These are phyloP conservation scores for Machimus atricapillus DNA, from an alignment of 2,888 invertebrate genomes.

Conservation along the genomic window DNA sequence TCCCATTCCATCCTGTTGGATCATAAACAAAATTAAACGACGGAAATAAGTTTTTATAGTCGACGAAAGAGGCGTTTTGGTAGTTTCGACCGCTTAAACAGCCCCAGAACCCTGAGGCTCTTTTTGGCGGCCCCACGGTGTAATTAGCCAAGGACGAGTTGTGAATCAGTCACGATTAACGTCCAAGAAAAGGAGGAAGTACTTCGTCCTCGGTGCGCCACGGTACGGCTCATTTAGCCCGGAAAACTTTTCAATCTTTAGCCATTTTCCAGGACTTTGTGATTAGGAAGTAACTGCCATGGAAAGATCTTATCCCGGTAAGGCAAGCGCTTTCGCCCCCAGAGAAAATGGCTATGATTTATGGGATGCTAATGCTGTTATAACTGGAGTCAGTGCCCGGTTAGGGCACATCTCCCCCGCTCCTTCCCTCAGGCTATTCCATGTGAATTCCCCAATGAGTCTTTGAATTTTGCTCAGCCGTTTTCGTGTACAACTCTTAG, in stretches of 20 bases:
- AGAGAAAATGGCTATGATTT: slow-evolving; percentile 24
- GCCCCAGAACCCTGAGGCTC: background rate
- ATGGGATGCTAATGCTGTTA: slow-evolving; percentile 33
- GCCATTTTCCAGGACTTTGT: background rate
- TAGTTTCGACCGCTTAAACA: background rate
- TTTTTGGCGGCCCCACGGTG: background rate
- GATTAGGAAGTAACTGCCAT: background rate
- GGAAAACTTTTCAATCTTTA: slow-evolving; percentile 13
- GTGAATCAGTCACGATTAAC: slow-evolving; percentile 17
- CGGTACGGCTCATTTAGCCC: background rate
- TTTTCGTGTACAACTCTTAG: background rate
- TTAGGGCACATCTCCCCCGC: background rate
- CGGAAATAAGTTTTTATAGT: slow-evolving; percentile 10
- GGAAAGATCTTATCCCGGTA: background rate
- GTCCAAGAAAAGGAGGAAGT: background rate
- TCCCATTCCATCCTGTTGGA: background rate
- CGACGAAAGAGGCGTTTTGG: background rate
- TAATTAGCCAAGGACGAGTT: slow-evolving; percentile 16
- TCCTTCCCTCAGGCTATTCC: background rate
- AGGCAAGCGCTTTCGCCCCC: background rate
- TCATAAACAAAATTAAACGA: slow-evolving; percentile 4
- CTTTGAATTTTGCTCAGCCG: slow-evolving; percentile 21
- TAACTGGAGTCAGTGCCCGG: slow-evolving; percentile 2
- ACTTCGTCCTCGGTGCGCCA: background rate
- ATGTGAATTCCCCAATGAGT: slow-evolving; percentile 17